A percentile compares a stretch with the other conserved stretches of the same genome.
These are phyloP conservation scores for Microctenopoma stevenorrisi DNA, from an alignment of 2,797 vertebrate genomes.

Conservation along the genomic window DNA sequence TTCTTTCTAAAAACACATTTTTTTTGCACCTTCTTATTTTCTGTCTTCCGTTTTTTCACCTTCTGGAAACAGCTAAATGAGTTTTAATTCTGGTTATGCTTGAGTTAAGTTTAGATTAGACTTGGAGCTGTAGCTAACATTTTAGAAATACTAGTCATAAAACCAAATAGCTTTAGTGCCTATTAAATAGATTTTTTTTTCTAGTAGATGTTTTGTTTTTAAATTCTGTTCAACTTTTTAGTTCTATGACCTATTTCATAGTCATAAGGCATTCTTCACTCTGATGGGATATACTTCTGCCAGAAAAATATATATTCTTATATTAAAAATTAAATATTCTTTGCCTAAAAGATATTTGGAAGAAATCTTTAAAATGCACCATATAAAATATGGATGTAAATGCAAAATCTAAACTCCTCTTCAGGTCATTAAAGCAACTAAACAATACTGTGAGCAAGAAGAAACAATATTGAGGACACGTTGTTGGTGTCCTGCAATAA, in stretches of 20 bases:
- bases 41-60: neutral
- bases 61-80: conserved; percentile 9
- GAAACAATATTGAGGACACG: neutral
- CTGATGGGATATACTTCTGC: neutral
- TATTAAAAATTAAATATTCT: neutral
- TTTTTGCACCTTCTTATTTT: neutral
- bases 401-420: conserved; percentile 17
- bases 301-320: neutral
- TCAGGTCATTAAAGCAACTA: conserved; percentile 14
- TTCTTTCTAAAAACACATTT: conserved; percentile 4
- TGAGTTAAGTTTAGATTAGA: neutral
- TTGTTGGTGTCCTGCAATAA: neutral
- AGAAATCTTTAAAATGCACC: neutral
- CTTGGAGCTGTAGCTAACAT: neutral
- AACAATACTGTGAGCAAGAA: conserved; percentile 4
- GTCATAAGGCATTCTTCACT: neutral
- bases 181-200: neutral
- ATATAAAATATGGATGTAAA: neutral
- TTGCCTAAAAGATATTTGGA: too few relatives aligned
- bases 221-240: neutral
- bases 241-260: neutral
- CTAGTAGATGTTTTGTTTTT: neutral
- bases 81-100: conserved; percentile 1
- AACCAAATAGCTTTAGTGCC: neutral
- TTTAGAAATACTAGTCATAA: conserved; percentile 1